phyloP scores from a whole-genome alignment of 2,797 vertebrate species.

The Alosa sapidissima region DNA sequence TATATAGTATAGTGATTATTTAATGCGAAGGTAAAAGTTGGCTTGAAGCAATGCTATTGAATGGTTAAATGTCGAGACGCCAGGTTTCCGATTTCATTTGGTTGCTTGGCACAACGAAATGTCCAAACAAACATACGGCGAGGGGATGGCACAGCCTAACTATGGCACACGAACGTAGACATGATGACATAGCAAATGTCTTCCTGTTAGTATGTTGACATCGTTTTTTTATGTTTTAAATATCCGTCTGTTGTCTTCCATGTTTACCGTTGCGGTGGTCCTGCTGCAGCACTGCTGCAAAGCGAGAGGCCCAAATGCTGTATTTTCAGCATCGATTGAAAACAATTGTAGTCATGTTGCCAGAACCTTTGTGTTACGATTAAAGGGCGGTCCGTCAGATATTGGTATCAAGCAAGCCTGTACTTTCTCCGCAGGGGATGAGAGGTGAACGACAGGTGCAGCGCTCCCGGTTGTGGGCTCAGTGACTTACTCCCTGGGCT shows the following conservation, averaged over 20 bases:
- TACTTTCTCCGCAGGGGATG: conserved; percentile 73
- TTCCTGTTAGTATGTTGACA: background rate
- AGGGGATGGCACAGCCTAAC: background rate
- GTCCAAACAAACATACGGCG: conserved; percentile 61
- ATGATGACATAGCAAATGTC: background rate
- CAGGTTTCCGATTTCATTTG: conserved; percentile 46
- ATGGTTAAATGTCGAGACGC: background rate
- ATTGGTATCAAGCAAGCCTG: background rate
- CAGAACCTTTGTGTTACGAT: background rate
- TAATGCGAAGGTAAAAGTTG: background rate
- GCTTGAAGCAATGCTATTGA: background rate
- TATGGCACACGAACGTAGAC: background rate
- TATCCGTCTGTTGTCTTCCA: background rate
- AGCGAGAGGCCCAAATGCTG: background rate
- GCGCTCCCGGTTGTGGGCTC: conserved; percentile 80
- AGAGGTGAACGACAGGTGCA: conserved; percentile 80
- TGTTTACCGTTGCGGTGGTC: conserved; percentile 31
- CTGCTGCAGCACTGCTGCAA: conserved; percentile 28
- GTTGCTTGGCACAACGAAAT: conserved; percentile 64
- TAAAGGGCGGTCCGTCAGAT: background rate
- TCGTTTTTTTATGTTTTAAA: conserved; percentile 1
- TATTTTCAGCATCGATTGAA: background rate
- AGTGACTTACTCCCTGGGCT: conserved; percentile 80
- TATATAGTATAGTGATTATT: background rate
- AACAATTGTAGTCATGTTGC: background rate